Evolutionary conservation across 2,113 vertebrate genomes (phyloP).

Genomic region (Nanger granti): DNA sequence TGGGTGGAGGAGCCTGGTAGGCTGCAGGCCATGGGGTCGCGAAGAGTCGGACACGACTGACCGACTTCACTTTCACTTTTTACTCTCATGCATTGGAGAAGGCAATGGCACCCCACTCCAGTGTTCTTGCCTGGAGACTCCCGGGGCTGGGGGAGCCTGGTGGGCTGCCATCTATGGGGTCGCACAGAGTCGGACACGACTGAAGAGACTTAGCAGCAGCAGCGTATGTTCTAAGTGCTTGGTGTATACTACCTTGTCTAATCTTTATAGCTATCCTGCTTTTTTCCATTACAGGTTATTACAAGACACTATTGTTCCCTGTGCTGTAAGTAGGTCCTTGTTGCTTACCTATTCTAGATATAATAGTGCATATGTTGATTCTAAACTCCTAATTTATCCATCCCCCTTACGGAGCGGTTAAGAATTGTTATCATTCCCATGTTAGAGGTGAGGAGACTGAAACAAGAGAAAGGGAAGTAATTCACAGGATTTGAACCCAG

Average conservation of each 20-base stretch:
- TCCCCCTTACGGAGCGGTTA: not conserved
- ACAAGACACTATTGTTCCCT: not conserved
- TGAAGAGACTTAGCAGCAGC: too few relatives aligned
- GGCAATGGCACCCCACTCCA: too few relatives aligned
- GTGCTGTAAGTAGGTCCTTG: not conserved
- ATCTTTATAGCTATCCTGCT: not conserved
- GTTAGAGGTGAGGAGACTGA: not conserved
- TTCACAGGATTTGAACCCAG: not conserved
- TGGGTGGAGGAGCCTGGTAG: too few relatives aligned
- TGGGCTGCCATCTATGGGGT: too few relatives aligned
- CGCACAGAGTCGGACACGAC: fast-evolving
- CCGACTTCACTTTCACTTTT: too few relatives aligned
- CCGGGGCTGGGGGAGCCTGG: too few relatives aligned
- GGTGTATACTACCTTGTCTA: not conserved
- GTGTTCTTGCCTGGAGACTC: too few relatives aligned
- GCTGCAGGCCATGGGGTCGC: too few relatives aligned
- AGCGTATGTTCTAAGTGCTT: not conserved
- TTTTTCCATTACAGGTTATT: not conserved
- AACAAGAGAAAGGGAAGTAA: not conserved
- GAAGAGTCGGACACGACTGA: fast-evolving
- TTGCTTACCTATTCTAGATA: not conserved
- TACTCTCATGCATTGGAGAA: too few relatives aligned
- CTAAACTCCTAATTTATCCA: not conserved
- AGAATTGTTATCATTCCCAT: not conserved
- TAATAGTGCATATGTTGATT: not conserved